These are phyloP conservation scores for Araneus ventricosus DNA, from an alignment of 1,140 invertebrate genomes.

Conservation along the genomic window DNA sequence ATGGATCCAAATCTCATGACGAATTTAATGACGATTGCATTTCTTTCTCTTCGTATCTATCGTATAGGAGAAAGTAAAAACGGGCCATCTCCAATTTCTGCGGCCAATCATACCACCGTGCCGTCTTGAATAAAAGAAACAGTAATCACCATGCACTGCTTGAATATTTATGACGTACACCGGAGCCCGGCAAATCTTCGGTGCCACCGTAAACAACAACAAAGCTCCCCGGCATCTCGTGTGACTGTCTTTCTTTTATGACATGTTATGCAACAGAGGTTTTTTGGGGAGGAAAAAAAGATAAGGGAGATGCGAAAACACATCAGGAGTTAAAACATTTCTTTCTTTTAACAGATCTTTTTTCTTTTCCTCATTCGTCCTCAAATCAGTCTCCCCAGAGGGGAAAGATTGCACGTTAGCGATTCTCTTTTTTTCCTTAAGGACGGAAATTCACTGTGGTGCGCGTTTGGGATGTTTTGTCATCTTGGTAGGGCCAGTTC, in stretches of 20 bases:
- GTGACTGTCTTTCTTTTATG: slow-evolving; percentile 6
- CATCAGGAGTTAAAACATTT: not conserved
- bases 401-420: not conserved
- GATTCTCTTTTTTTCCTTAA: too few relatives aligned
- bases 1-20: too few relatives aligned
- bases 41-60: too few relatives aligned
- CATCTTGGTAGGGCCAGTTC: too few relatives aligned
- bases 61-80: not conserved
- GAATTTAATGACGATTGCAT: too few relatives aligned
- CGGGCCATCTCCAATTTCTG: not conserved
- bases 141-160: not conserved
- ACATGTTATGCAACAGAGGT: not conserved
- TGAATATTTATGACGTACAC: not conserved
- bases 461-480: too few relatives aligned
- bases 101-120: not conserved
- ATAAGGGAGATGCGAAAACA: not conserved
- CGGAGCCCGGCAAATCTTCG: not conserved
- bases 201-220: slow-evolving; percentile 5
- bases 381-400: not conserved
- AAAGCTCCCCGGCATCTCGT: not conserved
- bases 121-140: not conserved
- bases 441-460: too few relatives aligned
- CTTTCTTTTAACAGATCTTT: not conserved
- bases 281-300: not conserved
- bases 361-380: not conserved